These are phyloP conservation scores for Coelopa frigida DNA, from an alignment of 1,140 invertebrate species.

Conservation along the genomic window DNA sequence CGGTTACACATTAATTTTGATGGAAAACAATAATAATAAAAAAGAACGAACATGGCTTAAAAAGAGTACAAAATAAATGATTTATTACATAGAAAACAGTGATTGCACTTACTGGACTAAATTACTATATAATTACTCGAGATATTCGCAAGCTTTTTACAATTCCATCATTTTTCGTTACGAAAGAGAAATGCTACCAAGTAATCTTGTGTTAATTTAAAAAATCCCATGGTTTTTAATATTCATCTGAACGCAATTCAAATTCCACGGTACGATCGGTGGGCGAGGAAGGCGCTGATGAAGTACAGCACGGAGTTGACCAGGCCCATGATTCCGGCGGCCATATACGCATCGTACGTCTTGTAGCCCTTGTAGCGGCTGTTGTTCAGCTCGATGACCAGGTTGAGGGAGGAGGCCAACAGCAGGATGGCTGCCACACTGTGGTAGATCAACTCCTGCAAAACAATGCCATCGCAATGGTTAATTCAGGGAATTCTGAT, in stretches of 20 bases:
- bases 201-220: background rate
- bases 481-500: background rate
- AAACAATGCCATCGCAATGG: slow-evolving; percentile 18
- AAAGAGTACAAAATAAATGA: too few species aligned
- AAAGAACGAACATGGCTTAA: too few species aligned
- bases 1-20: too few species aligned
- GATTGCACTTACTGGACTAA: too few species aligned
- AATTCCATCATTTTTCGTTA: background rate
- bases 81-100: too few species aligned
- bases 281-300: slow-evolving; percentile 64
- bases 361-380: slow-evolving; percentile 44
- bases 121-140: too few species aligned
- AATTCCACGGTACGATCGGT: slow-evolving; percentile 60
- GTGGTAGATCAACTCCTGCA: slow-evolving; percentile 74
- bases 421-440: slow-evolving; percentile 61
- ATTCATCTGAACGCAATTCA: slow-evolving; percentile 39
- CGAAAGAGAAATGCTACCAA: background rate
- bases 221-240: background rate
- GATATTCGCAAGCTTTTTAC: too few species aligned
- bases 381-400: slow-evolving; percentile 52
- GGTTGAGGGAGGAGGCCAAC: slow-evolving; percentile 56
- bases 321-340: slow-evolving; percentile 65
- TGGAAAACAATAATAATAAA: too few species aligned
- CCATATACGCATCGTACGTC: slow-evolving; percentile 57
- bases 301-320: slow-evolving; percentile 63